phyloP scores from a whole-genome alignment of 2,113 vertebrate genomes.

The Gorsachius goisagi region DNA sequence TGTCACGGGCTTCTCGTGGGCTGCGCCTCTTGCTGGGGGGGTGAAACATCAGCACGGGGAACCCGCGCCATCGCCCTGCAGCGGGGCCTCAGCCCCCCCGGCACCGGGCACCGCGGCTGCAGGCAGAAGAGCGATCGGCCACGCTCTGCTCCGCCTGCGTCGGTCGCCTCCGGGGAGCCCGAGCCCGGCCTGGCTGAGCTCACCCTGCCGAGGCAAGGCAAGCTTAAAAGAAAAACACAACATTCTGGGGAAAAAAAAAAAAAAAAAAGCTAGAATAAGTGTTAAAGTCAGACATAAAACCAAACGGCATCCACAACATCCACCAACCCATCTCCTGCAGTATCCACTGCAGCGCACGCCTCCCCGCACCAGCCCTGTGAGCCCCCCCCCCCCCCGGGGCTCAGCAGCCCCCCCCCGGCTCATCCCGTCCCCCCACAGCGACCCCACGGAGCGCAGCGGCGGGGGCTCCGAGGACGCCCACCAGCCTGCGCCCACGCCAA shows the following conservation, averaged over 20 bases:
- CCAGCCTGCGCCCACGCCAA: background rate
- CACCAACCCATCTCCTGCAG: background rate
- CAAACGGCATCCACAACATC: background rate
- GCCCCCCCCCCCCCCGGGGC: background rate
- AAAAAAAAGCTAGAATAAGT: too few relatives aligned
- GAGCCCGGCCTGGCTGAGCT: background rate
- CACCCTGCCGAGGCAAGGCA: background rate
- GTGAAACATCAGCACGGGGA: background rate
- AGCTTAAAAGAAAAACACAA: background rate
- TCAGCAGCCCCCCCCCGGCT: background rate
- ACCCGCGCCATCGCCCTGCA: background rate
- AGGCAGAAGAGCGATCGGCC: background rate
- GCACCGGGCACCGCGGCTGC: background rate
- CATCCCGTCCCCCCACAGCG: background rate
- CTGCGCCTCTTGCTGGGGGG: background rate
- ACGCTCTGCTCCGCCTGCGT: background rate
- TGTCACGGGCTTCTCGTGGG: too few relatives aligned
- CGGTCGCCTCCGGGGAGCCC: background rate
- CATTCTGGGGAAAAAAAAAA: too few relatives aligned
- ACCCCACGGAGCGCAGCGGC: fast-evolving
- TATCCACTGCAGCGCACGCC: background rate
- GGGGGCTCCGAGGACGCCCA: background rate
- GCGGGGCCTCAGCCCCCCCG: background rate
- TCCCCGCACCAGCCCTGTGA: background rate
- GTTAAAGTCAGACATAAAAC: background rate